Evolutionary conservation across 1,140 invertebrate genomes (phyloP).

Genomic region (Colletes latitarsis): DNA sequence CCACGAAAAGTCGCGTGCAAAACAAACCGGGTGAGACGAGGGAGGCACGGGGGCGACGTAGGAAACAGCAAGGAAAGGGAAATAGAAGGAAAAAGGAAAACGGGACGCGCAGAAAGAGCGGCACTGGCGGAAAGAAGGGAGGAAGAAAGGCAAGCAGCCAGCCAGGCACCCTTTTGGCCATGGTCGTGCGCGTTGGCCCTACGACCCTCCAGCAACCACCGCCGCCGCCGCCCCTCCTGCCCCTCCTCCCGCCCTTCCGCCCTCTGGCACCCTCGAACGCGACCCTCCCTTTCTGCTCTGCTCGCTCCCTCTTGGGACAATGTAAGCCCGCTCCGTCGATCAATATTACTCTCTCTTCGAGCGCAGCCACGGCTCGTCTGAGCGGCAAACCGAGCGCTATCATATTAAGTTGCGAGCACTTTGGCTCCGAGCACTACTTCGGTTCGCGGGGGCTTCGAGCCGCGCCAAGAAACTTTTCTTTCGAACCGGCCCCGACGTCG

Average conservation of each 20-base stretch:
- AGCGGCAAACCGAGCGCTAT: conserved; percentile 66
- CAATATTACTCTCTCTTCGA: conserved; percentile 71
- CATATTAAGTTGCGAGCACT: conserved; percentile 68
- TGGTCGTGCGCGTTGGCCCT: conserved; percentile 63
- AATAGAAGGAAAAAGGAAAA: conserved; percentile 47
- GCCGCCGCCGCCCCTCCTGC: conserved; percentile 24
- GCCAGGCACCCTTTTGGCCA: conserved; percentile 54
- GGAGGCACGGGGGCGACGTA: conserved; percentile 5
- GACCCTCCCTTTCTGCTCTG: conserved; percentile 30
- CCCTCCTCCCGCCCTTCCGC: conserved; percentile 36
- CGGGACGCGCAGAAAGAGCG: conserved; percentile 26
- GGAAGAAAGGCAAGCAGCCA: conserved; percentile 11
- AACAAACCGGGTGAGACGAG: conserved; percentile 60
- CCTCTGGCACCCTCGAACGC: conserved; percentile 29
- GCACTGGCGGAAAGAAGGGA: not conserved
- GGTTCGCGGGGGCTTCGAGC: too few relatives aligned
- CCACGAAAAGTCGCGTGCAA: conserved; percentile 63
- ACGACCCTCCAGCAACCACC: conserved; percentile 61
- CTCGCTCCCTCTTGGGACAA: conserved; percentile 56
- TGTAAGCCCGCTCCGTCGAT: conserved; percentile 67
- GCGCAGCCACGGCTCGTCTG: conserved; percentile 65
- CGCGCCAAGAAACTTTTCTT: conserved; percentile 46
- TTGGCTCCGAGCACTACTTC: conserved; percentile 4
- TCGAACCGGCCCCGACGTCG: conserved; percentile 1
- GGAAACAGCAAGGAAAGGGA: conserved; percentile 1